phyloP scores from a whole-genome alignment of 1,140 invertebrate species.

The Tachypleus tridentatus region DNA sequence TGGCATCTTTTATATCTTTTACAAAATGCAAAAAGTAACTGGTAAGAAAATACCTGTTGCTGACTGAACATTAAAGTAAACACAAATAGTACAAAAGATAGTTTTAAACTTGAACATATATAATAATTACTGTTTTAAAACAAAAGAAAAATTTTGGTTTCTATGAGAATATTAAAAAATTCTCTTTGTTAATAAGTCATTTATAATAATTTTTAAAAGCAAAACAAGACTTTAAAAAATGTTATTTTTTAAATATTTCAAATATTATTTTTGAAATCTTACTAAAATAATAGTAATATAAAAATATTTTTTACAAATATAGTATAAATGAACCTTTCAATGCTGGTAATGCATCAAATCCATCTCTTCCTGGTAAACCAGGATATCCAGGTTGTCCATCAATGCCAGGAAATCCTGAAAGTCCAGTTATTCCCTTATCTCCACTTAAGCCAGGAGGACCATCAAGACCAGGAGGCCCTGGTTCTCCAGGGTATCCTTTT shows the following conservation, averaged over 20 bases:
- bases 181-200: constrained; percentile 37
- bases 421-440: constrained; percentile 21
- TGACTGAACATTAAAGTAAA: too few species aligned
- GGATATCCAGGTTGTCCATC: constrained; percentile 28
- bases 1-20: too few species aligned
- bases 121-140: too few species aligned
- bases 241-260: neutral
- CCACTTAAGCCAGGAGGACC: constrained; percentile 12
- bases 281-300: constrained; percentile 9
- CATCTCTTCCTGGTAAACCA: constrained; percentile 42
- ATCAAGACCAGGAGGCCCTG: constrained; percentile 10
- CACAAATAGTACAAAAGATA: neutral
- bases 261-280: constrained; percentile 7
- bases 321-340: constrained; percentile 4
- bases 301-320: constrained; percentile 15
- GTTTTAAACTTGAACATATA: neutral
- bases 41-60: too few species aligned
- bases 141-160: too few species aligned
- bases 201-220: constrained; percentile 22
- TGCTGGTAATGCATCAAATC: constrained; percentile 4
- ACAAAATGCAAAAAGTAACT: too few species aligned
- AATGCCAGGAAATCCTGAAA: constrained; percentile 19
- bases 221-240: neutral
- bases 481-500: constrained; percentile 10
- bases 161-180: too few species aligned